Base-by-base conservation (phyloP, 1,140 invertebrate genomes). In the Caenorhabditis briggsae region DNA sequence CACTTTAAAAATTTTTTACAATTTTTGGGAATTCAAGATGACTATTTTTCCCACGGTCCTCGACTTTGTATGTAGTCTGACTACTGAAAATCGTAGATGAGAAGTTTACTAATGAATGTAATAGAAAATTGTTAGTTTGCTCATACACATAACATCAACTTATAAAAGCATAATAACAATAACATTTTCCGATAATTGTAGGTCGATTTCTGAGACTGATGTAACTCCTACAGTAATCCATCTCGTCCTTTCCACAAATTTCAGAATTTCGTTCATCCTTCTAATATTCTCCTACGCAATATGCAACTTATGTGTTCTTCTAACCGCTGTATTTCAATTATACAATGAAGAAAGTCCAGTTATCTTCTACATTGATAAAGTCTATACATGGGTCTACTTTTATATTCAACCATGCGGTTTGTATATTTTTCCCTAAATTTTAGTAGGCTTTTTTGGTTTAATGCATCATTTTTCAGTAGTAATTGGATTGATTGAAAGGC, bases 381-480 rank as follows among this genome's bases (percentile, higher is more conserved):
- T 78, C 9, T 85, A 85, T 23, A n/a, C 33, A 58, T 64, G 46
- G 46, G 61, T 74, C 25, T 85, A 85, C 41, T 50, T 85, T 18
- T 53, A 53, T 48, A 85, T 65, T 56, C 65, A 64, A n/a, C 84
- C 84, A 46, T 78, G 46, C 33, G 84, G 84, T 65, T n/a, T 58
- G 59, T 85, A 23, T 2, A 11, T n/a, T 84, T 48, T 12, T 25
- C 3, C 50, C 7, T 12, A 18, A 58, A 14, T 14, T 41, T 25
- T 16, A 25, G 20, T 46, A 65, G 46, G 18, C 5, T n/a, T 61
- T 83, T 41, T 11, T 11, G 61, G 18, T 9, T 12, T 59, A 9
- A 33, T 33, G 33, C 33, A 33, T 33, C 33, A 33, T 33, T 83
- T 84, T 84, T 20, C 83, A 85, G 84, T 85, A 20, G 65, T 85